Evolutionary conservation across 2,113 vertebrate genomes (phyloP).

Genomic region (Neolamprologus longior): DNA sequence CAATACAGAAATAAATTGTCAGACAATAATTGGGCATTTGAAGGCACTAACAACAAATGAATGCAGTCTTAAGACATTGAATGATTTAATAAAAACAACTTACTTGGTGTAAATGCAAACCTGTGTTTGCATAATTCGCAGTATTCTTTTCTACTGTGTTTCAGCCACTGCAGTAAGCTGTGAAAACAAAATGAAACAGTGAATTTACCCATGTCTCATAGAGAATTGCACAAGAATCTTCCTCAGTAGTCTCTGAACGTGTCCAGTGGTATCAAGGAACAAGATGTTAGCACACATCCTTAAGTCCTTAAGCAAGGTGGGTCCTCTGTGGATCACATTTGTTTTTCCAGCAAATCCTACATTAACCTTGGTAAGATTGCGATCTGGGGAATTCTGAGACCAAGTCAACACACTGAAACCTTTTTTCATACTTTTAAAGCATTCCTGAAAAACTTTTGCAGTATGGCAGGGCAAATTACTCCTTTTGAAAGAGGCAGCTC

Average conservation of each 20-base stretch:
- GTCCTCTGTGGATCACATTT: neutral
- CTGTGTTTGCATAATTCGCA: conserved; percentile 99
- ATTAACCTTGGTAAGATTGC: neutral
- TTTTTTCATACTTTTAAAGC: neutral
- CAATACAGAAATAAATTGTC: neutral
- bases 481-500: neutral
- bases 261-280: neutral
- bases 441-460: neutral
- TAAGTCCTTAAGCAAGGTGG: neutral
- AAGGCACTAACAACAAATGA: neutral
- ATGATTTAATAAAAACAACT: conserved; percentile 49
- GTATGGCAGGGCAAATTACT: too few species aligned
- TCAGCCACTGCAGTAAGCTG: conserved; percentile 98
- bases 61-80: neutral
- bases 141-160: conserved; percentile 99
- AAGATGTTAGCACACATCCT: neutral
- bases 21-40: neutral
- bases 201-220: neutral
- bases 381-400: neutral
- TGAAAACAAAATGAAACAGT: conserved; percentile 26
- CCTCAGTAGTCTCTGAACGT: neutral
- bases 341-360: neutral
- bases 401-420: neutral
- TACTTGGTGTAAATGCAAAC: conserved; percentile 99
- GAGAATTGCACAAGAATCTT: neutral